Evolutionary conservation across 2,888 invertebrate genomes (phyloP).

Genomic region (Malthinus flaveolus): DNA sequence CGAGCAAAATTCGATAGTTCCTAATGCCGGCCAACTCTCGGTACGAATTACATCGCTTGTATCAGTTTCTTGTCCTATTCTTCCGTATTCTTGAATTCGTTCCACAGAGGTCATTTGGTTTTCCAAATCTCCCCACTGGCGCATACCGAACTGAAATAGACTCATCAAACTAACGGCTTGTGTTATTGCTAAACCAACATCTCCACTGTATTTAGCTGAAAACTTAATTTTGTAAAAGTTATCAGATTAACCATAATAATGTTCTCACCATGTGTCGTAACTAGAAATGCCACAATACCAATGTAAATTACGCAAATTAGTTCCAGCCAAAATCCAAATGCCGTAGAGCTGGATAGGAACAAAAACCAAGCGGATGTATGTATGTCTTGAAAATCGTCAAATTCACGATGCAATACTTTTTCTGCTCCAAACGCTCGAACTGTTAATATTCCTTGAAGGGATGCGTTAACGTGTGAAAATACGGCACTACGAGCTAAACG

Average conservation of each 20-base stretch:
- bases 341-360: conserved; percentile 61
- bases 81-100: conserved; percentile 59
- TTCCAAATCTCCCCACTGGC: conserved; percentile 50
- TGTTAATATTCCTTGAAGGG: conserved; percentile 72
- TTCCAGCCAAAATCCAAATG: conserved; percentile 76
- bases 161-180: conserved; percentile 48
- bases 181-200: conserved; percentile 49
- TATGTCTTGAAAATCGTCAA: conserved; percentile 61
- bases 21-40: conserved; percentile 71
- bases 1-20: conserved; percentile 67
- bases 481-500: conserved; percentile 72
- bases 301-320: conserved; percentile 70
- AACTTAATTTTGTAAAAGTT: conserved; percentile 6
- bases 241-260: background rate
- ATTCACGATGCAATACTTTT: conserved; percentile 60
- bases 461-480: conserved; percentile 72
- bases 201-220: conserved; percentile 46
- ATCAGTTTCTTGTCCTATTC: conserved; percentile 43
- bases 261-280: conserved; percentile 49
- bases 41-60: conserved; percentile 56
- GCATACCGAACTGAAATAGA: conserved; percentile 86
- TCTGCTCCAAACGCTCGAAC: conserved; percentile 70
- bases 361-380: conserved; percentile 76
- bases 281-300: conserved; percentile 63
- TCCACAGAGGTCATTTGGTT: conserved; percentile 91